phyloP scores from a whole-genome alignment of 2,888 invertebrate species.

The Prosapia bicincta region DNA sequence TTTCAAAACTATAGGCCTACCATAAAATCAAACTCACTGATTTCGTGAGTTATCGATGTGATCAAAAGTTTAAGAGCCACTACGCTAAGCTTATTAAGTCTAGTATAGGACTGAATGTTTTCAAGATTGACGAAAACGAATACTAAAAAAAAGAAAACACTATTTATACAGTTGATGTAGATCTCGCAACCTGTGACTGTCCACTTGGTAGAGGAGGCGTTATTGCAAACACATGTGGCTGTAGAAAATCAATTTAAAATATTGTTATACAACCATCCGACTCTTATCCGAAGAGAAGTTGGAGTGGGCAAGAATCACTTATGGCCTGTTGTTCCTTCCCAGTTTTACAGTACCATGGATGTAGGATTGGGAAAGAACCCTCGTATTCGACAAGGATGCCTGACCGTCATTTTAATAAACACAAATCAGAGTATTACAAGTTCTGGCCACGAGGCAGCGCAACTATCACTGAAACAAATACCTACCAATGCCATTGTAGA shows the following conservation, averaged over 20 bases:
- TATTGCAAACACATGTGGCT: no score
- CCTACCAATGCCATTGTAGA: background rate
- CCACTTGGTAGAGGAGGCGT: background rate
- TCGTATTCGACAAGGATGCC: background rate
- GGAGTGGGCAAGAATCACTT: background rate
- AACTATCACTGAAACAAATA: background rate
- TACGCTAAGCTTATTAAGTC: background rate
- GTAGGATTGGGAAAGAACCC: background rate
- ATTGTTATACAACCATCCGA: background rate
- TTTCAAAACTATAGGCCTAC: background rate
- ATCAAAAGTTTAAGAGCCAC: background rate
- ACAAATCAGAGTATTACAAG: background rate
- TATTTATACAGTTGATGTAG: background rate
- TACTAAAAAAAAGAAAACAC: background rate
- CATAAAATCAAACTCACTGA: background rate
- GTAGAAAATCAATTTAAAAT: background rate
- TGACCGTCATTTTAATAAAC: background rate
- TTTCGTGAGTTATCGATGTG: background rate
- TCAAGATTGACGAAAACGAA: background rate
- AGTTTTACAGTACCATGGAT: background rate
- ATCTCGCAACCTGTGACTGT: background rate
- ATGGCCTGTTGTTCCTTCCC: background rate
- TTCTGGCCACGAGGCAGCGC: background rate
- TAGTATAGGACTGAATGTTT: background rate
- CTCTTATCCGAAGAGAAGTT: background rate